These are phyloP conservation scores for Noctuana brunneofusca DNA, from an alignment of 2,888 invertebrate genomes.

Conservation along the genomic window DNA sequence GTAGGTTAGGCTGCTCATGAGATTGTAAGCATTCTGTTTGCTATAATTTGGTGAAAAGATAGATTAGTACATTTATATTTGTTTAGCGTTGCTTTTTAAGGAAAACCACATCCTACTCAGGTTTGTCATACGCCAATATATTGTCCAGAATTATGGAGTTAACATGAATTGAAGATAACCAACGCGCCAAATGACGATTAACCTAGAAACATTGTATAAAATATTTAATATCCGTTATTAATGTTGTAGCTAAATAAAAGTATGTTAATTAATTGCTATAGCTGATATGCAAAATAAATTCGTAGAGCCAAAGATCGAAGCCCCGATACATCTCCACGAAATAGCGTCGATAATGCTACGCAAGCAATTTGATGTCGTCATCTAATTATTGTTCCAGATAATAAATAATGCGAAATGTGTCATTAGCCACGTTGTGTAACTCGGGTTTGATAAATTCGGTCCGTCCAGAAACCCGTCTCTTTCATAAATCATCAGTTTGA, in stretches of 20 bases:
- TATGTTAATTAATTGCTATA: too few species aligned
- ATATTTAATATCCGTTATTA: too few species aligned
- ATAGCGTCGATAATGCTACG: not conserved
- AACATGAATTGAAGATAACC: too few species aligned
- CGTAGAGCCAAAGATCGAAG: slow-evolving; percentile 1
- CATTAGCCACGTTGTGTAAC: slow-evolving; percentile 37
- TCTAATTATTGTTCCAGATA: slow-evolving; percentile 19
- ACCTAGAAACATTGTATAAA: too few species aligned
- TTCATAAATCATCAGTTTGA: slow-evolving; percentile 48
- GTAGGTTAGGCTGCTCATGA: too few species aligned
- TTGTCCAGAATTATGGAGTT: too few species aligned
- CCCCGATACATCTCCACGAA: not conserved
- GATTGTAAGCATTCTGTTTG: too few species aligned
- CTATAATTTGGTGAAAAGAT: too few species aligned
- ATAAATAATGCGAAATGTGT: slow-evolving; percentile 32
- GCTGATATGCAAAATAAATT: not conserved
- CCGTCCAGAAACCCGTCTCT: slow-evolving; percentile 45
- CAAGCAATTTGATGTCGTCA: slow-evolving; percentile 18
- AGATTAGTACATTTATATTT: not conserved
- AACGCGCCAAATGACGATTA: too few species aligned
- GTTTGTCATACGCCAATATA: not conserved
- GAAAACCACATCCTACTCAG: not conserved
- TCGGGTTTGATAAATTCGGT: slow-evolving; percentile 47
- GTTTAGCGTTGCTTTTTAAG: not conserved
- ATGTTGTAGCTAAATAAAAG: too few species aligned